Conservation (phyloP, 2,888 invertebrate genomes). For the Drymonia ruficornis region DNA sequence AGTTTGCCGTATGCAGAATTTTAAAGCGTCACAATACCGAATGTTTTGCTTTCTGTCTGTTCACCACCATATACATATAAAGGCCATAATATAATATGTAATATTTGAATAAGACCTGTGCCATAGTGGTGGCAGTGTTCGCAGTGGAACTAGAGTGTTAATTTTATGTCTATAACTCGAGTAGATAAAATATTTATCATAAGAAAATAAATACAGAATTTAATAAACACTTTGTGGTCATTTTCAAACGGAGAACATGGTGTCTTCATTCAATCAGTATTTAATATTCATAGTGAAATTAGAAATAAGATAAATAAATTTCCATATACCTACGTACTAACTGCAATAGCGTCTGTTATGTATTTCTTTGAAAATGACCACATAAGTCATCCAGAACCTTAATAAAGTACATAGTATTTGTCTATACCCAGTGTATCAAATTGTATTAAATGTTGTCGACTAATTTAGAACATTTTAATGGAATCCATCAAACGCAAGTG, state of each 20-base stretch:
- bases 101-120: constrained; percentile 77
- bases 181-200: constrained; percentile 69
- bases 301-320: constrained; percentile 12
- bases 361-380: constrained; percentile 30
- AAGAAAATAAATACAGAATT: constrained; percentile 59
- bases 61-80: constrained; percentile 48
- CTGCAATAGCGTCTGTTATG: background rate
- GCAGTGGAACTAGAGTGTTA: constrained; percentile 72
- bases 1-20: constrained; percentile 34
- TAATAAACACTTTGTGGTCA: constrained; percentile 31
- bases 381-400: constrained; percentile 18
- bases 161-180: constrained; percentile 74
- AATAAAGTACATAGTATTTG: constrained; percentile 27
- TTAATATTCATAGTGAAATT: constrained; percentile 27
- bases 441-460: constrained; percentile 24
- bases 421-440: constrained; percentile 38
- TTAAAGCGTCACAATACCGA: constrained; percentile 23
- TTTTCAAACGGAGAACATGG: constrained; percentile 25
- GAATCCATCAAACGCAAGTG: constrained; percentile 8
- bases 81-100: constrained; percentile 58
- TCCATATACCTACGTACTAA: background rate
- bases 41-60: constrained; percentile 36
- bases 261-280: constrained; percentile 33
- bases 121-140: constrained; percentile 81
- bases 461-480: constrained; percentile 31